Conservation (phyloP, 1,140 invertebrate species). For the Cotesia typhae region DNA sequence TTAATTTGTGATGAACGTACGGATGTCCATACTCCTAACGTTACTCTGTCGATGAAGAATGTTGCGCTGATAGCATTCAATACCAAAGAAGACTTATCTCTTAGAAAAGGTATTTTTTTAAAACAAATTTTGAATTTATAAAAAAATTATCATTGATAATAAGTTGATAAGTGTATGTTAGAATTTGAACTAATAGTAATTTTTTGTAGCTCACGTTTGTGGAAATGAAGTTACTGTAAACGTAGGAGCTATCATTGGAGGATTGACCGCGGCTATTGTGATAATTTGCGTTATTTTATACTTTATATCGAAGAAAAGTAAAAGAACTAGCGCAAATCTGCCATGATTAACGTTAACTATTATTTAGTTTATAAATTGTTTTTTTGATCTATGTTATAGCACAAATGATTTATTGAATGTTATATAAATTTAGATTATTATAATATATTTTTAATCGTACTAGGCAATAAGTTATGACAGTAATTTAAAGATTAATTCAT, state of each 20-base stretch:
- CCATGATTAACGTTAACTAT: neutral
- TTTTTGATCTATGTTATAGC: neutral
- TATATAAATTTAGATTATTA: too few relatives aligned
- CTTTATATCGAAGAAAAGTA: constrained; percentile 14
- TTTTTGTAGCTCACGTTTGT: neutral
- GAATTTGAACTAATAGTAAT: too few relatives aligned
- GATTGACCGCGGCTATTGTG: constrained; percentile 20
- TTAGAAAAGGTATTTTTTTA: constrained; percentile 31
- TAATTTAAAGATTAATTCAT: too few relatives aligned
- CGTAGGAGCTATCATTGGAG: constrained; percentile 33
- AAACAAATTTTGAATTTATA: too few relatives aligned
- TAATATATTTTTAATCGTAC: too few relatives aligned
- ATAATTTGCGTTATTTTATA: constrained; percentile 12
- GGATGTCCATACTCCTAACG: constrained; percentile 19
- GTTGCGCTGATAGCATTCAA: constrained; percentile 44
- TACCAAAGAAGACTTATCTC: neutral
- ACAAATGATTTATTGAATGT: too few relatives aligned
- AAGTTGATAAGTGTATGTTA: too few relatives aligned
- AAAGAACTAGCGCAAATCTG: neutral
- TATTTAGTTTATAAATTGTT: neutral
- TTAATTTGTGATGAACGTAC: constrained; percentile 35
- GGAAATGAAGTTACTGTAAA: neutral
- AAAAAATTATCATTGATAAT: too few relatives aligned
- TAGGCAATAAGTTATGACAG: too few relatives aligned
- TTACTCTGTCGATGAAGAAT: constrained; percentile 26